phyloP scores from a whole-genome alignment of 2,113 vertebrate species.

The Osmerus mordax region DNA sequence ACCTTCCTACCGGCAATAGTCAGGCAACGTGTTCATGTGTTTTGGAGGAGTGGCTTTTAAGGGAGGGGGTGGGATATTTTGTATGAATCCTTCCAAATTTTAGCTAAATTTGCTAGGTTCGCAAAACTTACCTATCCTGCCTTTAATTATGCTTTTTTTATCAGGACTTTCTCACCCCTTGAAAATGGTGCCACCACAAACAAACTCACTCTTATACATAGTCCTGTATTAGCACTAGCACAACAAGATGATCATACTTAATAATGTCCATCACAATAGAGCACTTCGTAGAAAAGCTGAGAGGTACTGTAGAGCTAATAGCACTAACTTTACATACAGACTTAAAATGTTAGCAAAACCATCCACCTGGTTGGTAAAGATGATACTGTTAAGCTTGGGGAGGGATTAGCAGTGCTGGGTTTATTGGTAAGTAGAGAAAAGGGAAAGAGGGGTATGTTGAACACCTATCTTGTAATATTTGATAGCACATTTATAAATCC shows the following conservation, averaged over 20 bases:
- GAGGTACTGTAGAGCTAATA: slow-evolving; percentile 12
- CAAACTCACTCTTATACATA: slow-evolving; percentile 50
- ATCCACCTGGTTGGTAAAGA: slow-evolving; percentile 62
- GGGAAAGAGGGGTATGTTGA: too few relatives aligned
- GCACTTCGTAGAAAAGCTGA: slow-evolving; percentile 37
- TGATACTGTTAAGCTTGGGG: slow-evolving; percentile 48
- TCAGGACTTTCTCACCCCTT: slow-evolving; percentile 29
- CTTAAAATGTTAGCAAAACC: slow-evolving; percentile 27
- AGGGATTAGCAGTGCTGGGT: not conserved
- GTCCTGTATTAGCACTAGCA: slow-evolving; percentile 47
- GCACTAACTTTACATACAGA: too few relatives aligned
- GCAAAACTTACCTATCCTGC: too few relatives aligned
- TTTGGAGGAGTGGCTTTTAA: too few relatives aligned
- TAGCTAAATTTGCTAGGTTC: not conserved
- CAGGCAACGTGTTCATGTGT: not conserved
- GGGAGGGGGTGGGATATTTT: not conserved
- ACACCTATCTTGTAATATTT: too few relatives aligned
- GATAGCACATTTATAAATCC: too few relatives aligned
- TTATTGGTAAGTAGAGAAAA: too few relatives aligned
- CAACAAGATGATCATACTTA: slow-evolving; percentile 18
- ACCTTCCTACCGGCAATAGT: not conserved
- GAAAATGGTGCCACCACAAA: slow-evolving; percentile 53
- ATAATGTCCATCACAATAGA: slow-evolving; percentile 51
- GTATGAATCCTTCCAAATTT: slow-evolving; percentile 35
- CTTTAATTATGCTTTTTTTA: slow-evolving; percentile 1